Evolutionary conservation across 2,888 invertebrate genomes (phyloP).

Genomic region (Aleiodes testaceus): DNA sequence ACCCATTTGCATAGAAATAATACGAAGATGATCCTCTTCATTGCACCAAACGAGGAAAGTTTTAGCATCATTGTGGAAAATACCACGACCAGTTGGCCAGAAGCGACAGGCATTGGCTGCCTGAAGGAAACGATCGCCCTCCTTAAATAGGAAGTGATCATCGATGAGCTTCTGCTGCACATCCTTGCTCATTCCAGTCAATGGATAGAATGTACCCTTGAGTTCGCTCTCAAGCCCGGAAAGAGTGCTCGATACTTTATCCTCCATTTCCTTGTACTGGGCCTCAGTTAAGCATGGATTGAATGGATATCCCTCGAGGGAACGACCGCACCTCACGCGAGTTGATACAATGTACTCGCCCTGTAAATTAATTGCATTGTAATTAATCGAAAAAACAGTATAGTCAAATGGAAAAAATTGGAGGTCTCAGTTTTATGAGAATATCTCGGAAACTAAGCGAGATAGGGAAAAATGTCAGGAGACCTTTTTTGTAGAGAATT

Average conservation of each 20-base stretch:
- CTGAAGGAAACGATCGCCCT: constrained; percentile 93
- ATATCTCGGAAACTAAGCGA: too few relatives aligned
- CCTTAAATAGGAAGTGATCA: constrained; percentile 99
- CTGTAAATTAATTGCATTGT: constrained; percentile 56
- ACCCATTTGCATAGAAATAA: constrained; percentile 99
- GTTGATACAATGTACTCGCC: constrained; percentile 95
- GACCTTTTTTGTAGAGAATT: too few relatives aligned
- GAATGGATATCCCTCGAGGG: constrained; percentile 96
- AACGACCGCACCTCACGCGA: constrained; percentile 96
- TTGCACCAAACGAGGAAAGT: constrained; percentile 99
- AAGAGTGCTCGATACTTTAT: constrained; percentile 87
- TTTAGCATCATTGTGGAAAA: constrained; percentile 97
- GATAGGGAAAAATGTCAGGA: too few relatives aligned
- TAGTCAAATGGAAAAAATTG: neutral
- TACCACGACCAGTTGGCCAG: constrained; percentile 98
- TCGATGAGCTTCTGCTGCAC: constrained; percentile 97
- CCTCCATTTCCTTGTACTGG: constrained; percentile 98
- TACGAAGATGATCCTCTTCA: constrained; percentile 97
- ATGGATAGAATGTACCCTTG: constrained; percentile 95
- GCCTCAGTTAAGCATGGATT: constrained; percentile 97
- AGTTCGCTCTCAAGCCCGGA: constrained; percentile 90
- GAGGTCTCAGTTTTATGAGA: too few relatives aligned
- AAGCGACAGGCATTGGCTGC: constrained; percentile 96
- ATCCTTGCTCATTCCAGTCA: constrained; percentile 96
- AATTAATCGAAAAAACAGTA: neutral